phyloP scores from a whole-genome alignment of 2,797 vertebrate species.

The Sebastiscus tertius region DNA sequence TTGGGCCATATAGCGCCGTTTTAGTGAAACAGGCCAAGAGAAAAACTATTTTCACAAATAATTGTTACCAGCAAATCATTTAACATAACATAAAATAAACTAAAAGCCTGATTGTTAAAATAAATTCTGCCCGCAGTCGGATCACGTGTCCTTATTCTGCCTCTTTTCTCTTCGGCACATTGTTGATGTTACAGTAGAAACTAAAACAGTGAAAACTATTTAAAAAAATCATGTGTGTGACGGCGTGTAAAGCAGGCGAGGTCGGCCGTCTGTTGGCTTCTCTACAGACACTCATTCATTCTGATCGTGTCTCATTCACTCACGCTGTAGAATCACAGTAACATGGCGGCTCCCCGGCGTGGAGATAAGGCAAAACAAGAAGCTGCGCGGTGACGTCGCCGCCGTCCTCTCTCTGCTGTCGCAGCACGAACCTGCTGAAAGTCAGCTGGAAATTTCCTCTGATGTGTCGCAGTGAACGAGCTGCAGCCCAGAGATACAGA shows the following conservation, averaged over 20 bases:
- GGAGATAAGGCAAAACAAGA: slow-evolving; percentile 53
- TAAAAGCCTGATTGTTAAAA: background rate
- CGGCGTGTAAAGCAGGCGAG: background rate
- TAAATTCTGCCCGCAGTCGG: background rate
- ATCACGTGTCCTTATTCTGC: background rate
- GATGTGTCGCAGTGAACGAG: background rate
- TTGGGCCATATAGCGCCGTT: background rate
- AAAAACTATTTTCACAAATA: background rate
- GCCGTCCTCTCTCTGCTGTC: background rate
- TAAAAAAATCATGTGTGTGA: background rate
- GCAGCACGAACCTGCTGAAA: background rate
- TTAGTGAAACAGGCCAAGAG: background rate
- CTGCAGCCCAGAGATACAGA: background rate
- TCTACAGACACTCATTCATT: background rate
- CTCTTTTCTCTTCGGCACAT: background rate
- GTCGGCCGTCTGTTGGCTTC: background rate
- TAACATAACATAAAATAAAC: background rate
- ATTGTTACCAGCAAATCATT: background rate
- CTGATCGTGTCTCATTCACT: background rate
- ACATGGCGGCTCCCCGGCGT: background rate
- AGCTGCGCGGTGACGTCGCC: background rate
- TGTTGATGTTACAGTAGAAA: background rate
- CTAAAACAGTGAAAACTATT: background rate
- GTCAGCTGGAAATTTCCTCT: background rate
- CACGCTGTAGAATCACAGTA: background rate